Percentiles rank a stretch among this genome's conserved stretches.
Evolutionary conservation across 2,113 vertebrate genomes (phyloP).

Genomic region (Perccottus glenii): DNA sequence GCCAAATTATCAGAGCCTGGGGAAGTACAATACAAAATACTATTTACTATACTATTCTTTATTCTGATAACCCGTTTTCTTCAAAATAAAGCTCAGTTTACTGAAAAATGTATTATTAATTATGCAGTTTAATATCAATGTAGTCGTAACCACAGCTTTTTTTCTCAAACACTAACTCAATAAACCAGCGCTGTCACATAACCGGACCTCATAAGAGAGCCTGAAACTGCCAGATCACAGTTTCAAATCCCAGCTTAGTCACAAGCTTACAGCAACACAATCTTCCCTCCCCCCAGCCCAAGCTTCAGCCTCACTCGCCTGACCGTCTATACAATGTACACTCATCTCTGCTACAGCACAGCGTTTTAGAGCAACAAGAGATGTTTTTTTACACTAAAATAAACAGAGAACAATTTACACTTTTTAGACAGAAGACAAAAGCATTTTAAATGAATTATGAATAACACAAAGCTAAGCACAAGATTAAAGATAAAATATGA

Average conservation of each 20-base stretch:
- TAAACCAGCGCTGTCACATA: conserved; percentile 42
- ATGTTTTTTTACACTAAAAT: neutral
- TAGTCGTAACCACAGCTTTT: conserved; percentile 20
- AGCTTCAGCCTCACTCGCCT: conserved; percentile 24
- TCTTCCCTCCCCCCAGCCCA: conserved; percentile 58
- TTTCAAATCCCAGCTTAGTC: conserved; percentile 77
- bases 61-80: neutral
- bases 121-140: conserved; percentile 26
- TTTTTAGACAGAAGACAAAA: neutral
- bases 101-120: neutral
- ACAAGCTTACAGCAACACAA: conserved; percentile 70
- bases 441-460: neutral
- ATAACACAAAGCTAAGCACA: neutral
- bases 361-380: conserved; percentile 3
- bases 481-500: conserved; percentile 5
- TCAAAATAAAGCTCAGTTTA: neutral
- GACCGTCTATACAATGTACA: conserved; percentile 31
- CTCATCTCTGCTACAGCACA: conserved; percentile 35
- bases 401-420: too few relatives aligned
- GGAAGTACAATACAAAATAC: neutral
- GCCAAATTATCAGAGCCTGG: conserved; percentile 87
- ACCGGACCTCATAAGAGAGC: conserved; percentile 33
- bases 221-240: conserved; percentile 72
- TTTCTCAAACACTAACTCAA: conserved; percentile 29
- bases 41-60: conserved; percentile 6